These are phyloP conservation scores for Upupa epops DNA, from an alignment of 2,113 vertebrate species.

Conservation along the genomic window DNA sequence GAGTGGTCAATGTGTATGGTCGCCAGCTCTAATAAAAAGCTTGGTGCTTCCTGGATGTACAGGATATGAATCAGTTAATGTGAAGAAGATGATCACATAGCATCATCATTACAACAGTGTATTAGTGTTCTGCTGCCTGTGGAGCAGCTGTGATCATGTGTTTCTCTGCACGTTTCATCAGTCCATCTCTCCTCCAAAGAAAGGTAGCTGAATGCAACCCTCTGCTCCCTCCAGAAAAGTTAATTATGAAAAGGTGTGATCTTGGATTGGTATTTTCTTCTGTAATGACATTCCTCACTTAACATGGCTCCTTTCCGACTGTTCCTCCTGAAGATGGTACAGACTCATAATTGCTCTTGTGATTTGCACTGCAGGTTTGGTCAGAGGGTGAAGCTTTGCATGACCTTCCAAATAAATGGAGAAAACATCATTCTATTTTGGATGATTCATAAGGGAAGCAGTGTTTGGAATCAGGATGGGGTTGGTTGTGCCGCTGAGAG, in stretches of 20 bases:
- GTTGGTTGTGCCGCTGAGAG: background rate
- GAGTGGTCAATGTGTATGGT: background rate
- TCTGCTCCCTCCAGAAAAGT: background rate
- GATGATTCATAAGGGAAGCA: background rate
- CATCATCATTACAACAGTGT: background rate
- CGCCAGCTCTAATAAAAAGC: conserved; percentile 22
- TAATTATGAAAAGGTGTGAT: conserved; percentile 23
- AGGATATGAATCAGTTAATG: conserved; percentile 52
- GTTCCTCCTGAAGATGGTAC: background rate
- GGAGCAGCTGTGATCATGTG: conserved; percentile 23
- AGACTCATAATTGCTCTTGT: background rate
- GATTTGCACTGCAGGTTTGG: background rate
- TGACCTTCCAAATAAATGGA: background rate
- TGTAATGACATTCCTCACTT: background rate
- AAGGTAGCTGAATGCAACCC: background rate
- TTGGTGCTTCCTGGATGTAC: conserved; percentile 27
- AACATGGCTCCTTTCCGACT: background rate
- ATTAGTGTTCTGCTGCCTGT: background rate
- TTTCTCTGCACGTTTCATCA: conserved; percentile 6
- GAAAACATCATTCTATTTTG: background rate
- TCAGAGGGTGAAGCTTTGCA: background rate
- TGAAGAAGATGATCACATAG: conserved; percentile 46
- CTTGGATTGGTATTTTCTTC: conserved; percentile 20
- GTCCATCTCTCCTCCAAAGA: background rate
- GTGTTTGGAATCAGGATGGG: background rate